These are phyloP conservation scores for Cinclus mexicanus DNA, from an alignment of 2,113 vertebrate species.

Conservation along the genomic window DNA sequence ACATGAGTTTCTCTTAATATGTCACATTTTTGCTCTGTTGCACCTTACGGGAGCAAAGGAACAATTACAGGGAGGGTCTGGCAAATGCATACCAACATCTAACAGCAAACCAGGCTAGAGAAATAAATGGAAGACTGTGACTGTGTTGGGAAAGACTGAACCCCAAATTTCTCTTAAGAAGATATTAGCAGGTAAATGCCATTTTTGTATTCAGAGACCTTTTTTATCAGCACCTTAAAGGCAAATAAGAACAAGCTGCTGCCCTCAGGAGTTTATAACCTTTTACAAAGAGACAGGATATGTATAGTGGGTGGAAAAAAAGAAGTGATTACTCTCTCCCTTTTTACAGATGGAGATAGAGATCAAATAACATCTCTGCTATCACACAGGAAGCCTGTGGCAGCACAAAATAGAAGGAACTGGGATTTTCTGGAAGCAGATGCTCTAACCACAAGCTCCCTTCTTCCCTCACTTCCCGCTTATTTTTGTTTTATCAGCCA, in stretches of 20 bases:
- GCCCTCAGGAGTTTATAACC: not conserved
- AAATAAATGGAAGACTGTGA: not conserved
- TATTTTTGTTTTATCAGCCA: not conserved
- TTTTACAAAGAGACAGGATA: not conserved
- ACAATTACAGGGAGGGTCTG: not conserved
- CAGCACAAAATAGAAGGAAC: not conserved
- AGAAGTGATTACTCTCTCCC: not conserved
- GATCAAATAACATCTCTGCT: not conserved
- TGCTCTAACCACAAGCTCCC: not conserved
- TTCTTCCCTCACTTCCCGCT: not conserved
- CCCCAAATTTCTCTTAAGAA: not conserved
- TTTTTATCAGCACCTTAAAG: not conserved
- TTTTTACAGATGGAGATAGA: not conserved
- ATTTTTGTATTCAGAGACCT: not conserved
- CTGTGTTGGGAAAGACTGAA: not conserved
- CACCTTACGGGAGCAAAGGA: not conserved
- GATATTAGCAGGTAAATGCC: not conserved
- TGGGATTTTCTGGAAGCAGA: conserved; percentile 21
- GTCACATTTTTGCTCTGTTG: not conserved
- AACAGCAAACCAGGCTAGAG: not conserved
- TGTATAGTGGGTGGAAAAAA: not conserved
- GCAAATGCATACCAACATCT: not conserved
- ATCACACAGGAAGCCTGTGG: not conserved
- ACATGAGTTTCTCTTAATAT: not conserved
- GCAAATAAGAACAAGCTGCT: not conserved